These are phyloP conservation scores for Isaurus tuberculatus DNA, from an alignment of 92 coral and sea anemone species.

Conservation along the genomic window DNA sequence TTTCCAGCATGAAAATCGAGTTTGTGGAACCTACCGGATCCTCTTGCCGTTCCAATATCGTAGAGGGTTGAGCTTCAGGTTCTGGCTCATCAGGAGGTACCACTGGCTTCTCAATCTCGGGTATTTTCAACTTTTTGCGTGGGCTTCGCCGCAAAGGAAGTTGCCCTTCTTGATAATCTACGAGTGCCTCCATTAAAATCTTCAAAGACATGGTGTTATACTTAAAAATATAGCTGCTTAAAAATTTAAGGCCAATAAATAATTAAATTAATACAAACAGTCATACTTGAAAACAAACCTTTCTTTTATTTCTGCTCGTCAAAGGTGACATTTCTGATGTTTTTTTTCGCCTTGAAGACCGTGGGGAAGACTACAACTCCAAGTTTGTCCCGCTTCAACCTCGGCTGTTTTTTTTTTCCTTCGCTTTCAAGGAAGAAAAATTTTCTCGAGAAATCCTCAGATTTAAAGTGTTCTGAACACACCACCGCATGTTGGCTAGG, in stretches of 20 bases:
- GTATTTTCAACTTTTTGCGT: neutral
- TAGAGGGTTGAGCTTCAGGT: neutral
- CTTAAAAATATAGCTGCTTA: neutral
- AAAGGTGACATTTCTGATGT: neutral
- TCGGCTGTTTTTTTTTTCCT: neutral
- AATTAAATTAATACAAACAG: neutral
- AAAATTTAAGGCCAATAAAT: neutral
- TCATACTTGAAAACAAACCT: conserved; percentile 4
- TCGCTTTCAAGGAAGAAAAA: conserved; percentile 2
- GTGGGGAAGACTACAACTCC: neutral
- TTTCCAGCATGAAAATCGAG: neutral
- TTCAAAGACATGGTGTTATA: neutral
- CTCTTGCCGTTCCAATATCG: neutral
- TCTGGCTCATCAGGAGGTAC: neutral
- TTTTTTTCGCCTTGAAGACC: neutral
- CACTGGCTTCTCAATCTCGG: neutral
- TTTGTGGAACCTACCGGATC: neutral
- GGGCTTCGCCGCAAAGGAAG: neutral
- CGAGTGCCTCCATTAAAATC: neutral
- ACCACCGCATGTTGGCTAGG: neutral
- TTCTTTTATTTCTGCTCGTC: conserved; percentile 6
- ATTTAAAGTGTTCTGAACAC: neutral
- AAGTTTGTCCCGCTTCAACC: conserved; percentile 14
- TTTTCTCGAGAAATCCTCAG: neutral
- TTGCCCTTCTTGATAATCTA: neutral